Evolutionary conservation across 2,113 vertebrate genomes (phyloP).

Genomic region (Brevimyrus niger): DNA sequence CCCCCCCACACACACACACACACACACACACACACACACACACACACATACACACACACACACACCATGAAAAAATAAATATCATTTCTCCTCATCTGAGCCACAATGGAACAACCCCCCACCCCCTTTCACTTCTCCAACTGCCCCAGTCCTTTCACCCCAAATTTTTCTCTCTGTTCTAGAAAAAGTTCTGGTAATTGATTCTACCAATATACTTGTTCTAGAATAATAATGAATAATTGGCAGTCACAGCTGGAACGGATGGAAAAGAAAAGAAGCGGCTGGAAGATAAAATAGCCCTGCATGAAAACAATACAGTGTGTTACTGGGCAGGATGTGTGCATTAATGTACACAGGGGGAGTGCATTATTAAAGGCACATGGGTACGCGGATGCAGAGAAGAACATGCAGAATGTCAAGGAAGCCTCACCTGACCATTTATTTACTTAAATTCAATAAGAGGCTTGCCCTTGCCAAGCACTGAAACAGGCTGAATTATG

Average conservation of each 20-base stretch:
- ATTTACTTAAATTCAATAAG: conserved; percentile 79
- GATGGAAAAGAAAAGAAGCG: conserved; percentile 40
- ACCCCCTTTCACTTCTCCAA: conserved; percentile 33
- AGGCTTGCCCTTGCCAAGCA: conserved; percentile 55
- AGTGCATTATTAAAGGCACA: neutral
- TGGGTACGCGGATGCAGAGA: neutral
- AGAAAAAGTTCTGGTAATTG: conserved; percentile 66
- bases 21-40: no score
- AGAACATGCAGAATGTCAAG: conserved; percentile 55
- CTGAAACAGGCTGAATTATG: conserved; percentile 64
- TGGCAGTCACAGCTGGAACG: conserved; percentile 49
- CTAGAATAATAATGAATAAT: conserved; percentile 46
- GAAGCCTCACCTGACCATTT: conserved; percentile 64
- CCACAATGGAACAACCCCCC: conserved; percentile 29
- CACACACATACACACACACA: no score
- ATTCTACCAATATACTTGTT: conserved; percentile 61
- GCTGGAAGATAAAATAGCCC: neutral
- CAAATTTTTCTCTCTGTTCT: conserved; percentile 62
- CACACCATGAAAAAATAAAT: conserved; percentile 54
- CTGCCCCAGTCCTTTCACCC: conserved; percentile 45
- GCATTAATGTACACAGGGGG: conserved; percentile 14
- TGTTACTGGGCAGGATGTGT: neutral
- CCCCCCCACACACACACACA: conserved; percentile 13
- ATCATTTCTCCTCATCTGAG: conserved; percentile 63
- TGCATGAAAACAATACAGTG: neutral